Percentiles rank a stretch among this genome's conserved stretches.
These are phyloP conservation scores for Sarcophaga subvicina DNA, from an alignment of 2,888 invertebrate genomes.

Conservation along the genomic window DNA sequence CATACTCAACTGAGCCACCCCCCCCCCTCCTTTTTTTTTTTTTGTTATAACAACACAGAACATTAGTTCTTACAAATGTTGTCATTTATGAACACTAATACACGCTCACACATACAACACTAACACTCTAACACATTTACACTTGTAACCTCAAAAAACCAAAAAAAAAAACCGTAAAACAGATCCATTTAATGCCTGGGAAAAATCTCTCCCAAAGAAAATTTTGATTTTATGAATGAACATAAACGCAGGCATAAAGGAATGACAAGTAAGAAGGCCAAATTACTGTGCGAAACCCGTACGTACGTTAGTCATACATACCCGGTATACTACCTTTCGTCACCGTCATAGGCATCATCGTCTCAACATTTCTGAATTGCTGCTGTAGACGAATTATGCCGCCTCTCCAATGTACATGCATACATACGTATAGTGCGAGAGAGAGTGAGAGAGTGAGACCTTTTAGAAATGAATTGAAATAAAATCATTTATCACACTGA, in stretches of 20 bases:
- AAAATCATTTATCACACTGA: constrained; percentile 58
- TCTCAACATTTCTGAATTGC: neutral
- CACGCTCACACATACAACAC: constrained; percentile 16
- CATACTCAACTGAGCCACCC: neutral
- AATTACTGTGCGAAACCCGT: neutral
- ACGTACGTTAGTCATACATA: no score
- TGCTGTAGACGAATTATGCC: constrained; percentile 37
- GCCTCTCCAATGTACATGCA: neutral
- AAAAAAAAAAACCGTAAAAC: neutral
- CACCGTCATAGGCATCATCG: neutral
- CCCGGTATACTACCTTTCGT: neutral
- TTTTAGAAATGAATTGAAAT: constrained; percentile 48
- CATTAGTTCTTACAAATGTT: constrained; percentile 29
- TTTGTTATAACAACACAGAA: neutral
- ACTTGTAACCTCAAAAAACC: neutral
- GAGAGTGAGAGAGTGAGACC: no score
- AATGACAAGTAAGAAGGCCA: neutral
- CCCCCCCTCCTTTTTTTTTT: rapidly evolving
- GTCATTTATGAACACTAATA: constrained; percentile 13
- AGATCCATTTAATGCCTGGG: constrained; percentile 24
- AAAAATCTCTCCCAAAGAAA: constrained; percentile 22
- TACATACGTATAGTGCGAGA: neutral
- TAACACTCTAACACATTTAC: neutral
- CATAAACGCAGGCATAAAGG: constrained; percentile 6
- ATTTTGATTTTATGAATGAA: constrained; percentile 50